Conservation (phyloP, 2,888 invertebrate genomes). For the Drosophila neotestacea region DNA sequence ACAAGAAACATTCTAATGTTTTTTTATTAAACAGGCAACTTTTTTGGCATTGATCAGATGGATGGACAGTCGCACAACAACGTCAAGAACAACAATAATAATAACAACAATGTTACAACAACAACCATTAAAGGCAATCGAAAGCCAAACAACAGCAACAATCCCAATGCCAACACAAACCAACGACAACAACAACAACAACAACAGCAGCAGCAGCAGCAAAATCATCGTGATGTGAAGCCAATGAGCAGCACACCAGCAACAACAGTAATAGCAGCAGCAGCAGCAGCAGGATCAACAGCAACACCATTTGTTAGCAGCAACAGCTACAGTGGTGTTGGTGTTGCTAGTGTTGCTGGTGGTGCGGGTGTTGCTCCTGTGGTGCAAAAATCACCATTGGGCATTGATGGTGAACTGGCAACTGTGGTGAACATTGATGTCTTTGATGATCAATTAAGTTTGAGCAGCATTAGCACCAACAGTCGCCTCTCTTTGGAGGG, state of each 20-base stretch:
- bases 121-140: constrained; percentile 41
- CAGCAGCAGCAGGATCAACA: neutral
- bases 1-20: neutral
- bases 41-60: constrained; percentile 61
- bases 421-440: constrained; percentile 87
- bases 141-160: constrained; percentile 33
- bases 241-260: constrained; percentile 48
- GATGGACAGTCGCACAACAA: constrained; percentile 60
- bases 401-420: constrained; percentile 87
- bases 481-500: constrained; percentile 91
- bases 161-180: constrained; percentile 11
- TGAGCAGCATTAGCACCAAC: constrained; percentile 93
- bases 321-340: constrained; percentile 1
- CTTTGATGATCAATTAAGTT: constrained; percentile 90
- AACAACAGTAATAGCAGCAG: neutral
- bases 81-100: constrained; percentile 59
- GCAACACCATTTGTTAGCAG: constrained; percentile 35
- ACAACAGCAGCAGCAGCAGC: neutral
- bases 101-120: constrained; percentile 49
- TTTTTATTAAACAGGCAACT: constrained; percentile 35
- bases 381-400: constrained; percentile 69
- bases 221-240: constrained; percentile 9
- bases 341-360: neutral
- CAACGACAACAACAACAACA: constrained; percentile 14
- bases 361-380: neutral